phyloP scores from a whole-genome alignment of 2,113 vertebrate species.

The Embiotoca jacksoni region DNA sequence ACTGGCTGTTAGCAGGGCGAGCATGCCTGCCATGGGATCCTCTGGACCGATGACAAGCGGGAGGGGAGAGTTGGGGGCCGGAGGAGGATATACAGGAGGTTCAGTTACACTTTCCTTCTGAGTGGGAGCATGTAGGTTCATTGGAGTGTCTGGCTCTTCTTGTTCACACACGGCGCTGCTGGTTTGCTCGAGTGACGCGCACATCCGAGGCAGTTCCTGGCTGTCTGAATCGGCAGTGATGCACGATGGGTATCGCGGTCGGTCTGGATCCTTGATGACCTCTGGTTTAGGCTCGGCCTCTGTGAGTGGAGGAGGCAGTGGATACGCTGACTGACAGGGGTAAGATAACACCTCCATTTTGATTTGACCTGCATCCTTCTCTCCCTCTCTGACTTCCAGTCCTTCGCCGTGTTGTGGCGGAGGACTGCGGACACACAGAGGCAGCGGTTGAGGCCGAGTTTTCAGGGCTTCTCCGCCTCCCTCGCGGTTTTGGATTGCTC shows the following conservation, averaged over 20 bases:
- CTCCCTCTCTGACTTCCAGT: slow-evolving; percentile 79
- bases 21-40: slow-evolving; percentile 95
- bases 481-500: slow-evolving; percentile 18
- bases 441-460: slow-evolving; percentile 31
- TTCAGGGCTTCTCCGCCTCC: slow-evolving; percentile 7
- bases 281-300: slow-evolving; percentile 80
- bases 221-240: slow-evolving; percentile 29
- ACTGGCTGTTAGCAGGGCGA: slow-evolving; percentile 89
- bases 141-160: slow-evolving; percentile 34
- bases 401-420: slow-evolving; percentile 11
- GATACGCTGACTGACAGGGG: slow-evolving; percentile 79
- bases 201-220: slow-evolving; percentile 28
- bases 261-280: slow-evolving; percentile 41
- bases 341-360: slow-evolving; percentile 81
- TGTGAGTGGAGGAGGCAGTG: slow-evolving; percentile 67
- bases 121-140: slow-evolving; percentile 24
- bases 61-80: slow-evolving; percentile 47
- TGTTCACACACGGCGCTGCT: slow-evolving; percentile 13
- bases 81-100: slow-evolving; percentile 67
- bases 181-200: slow-evolving; percentile 19
- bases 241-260: slow-evolving; percentile 16
- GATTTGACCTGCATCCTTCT: slow-evolving; percentile 76
- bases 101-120: slow-evolving; percentile 63
- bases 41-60: slow-evolving; percentile 79
- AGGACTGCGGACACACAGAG: slow-evolving; percentile 46